Evolutionary conservation across 2,888 invertebrate genomes (phyloP).

Genomic region (Agriopis leucophaearia): DNA sequence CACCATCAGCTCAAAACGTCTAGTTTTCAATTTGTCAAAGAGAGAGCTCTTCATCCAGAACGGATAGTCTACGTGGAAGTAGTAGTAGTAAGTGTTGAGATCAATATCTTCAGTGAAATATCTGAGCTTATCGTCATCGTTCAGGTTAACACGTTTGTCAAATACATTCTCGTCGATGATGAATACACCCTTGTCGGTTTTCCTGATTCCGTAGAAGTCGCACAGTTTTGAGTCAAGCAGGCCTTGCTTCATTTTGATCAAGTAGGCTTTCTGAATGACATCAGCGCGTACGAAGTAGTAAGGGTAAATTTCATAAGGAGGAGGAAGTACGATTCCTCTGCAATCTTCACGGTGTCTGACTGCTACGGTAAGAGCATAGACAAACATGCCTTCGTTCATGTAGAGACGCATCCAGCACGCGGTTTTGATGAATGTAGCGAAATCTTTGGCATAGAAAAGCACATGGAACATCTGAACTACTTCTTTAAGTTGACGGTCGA

Average conservation of each 20-base stretch:
- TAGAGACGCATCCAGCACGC: slow-evolving; percentile 84
- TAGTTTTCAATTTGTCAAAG: slow-evolving; percentile 64
- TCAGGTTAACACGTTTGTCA: slow-evolving; percentile 82
- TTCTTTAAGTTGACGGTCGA: slow-evolving; percentile 82
- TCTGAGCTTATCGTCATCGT: slow-evolving; percentile 85
- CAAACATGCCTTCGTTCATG: slow-evolving; percentile 86
- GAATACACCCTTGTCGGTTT: slow-evolving; percentile 81
- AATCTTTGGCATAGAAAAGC: slow-evolving; percentile 84
- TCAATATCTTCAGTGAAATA: slow-evolving; percentile 90
- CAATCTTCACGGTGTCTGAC: slow-evolving; percentile 83
- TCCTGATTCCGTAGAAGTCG: slow-evolving; percentile 82
- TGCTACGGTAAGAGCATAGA: slow-evolving; percentile 84
- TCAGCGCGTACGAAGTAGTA: slow-evolving; percentile 89
- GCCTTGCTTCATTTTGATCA: slow-evolving; percentile 82
- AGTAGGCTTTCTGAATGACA: slow-evolving; percentile 86
- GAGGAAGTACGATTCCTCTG: slow-evolving; percentile 82
- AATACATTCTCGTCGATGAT: slow-evolving; percentile 89
- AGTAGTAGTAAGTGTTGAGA: slow-evolving; percentile 88
- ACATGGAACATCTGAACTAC: slow-evolving; percentile 83
- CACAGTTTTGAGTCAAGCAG: slow-evolving; percentile 79
- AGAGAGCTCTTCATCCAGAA: slow-evolving; percentile 87
- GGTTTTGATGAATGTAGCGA: slow-evolving; percentile 78
- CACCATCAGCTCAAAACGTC: slow-evolving; percentile 85
- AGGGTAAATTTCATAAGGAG: slow-evolving; percentile 88
- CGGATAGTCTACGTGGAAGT: slow-evolving; percentile 87